Percentiles rank a stretch among this genome's conserved stretches.
phyloP scores from a whole-genome alignment of 1,140 invertebrate genomes.

The Bombus polaris region DNA sequence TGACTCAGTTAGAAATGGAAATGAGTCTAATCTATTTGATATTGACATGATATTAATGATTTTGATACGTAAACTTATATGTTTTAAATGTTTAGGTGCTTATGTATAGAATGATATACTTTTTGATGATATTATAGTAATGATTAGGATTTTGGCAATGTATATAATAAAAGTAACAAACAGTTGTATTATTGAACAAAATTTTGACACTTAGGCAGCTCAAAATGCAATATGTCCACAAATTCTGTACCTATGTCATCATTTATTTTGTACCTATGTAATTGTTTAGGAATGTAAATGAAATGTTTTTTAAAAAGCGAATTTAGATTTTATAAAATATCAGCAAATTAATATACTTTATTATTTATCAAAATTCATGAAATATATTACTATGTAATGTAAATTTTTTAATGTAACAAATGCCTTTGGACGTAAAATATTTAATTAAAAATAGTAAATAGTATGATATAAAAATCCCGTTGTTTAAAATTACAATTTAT shows the following conservation, averaged over 20 bases:
- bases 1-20: conserved; percentile 33
- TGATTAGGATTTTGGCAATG: conserved; percentile 16
- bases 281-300: neutral
- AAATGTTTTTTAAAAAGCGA: conserved; percentile 3
- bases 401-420: conserved; percentile 8
- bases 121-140: conserved; percentile 24
- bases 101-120: conserved; percentile 29
- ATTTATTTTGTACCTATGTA: neutral
- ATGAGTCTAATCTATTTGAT: conserved; percentile 10
- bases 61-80: conserved; percentile 23
- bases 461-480: neutral
- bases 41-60: conserved; percentile 14
- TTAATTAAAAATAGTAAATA: neutral
- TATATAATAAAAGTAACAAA: conserved; percentile 37
- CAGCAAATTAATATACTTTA: neutral
- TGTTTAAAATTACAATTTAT: neutral
- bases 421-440: neutral
- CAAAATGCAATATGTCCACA: conserved; percentile 14
- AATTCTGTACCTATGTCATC: neutral
- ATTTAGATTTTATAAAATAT: neutral
- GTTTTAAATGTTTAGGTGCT: conserved; percentile 30
- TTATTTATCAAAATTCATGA: neutral
- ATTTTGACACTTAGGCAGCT: conserved; percentile 15
- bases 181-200: conserved; percentile 7
- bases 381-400: neutral